phyloP scores from a whole-genome alignment of 2,113 vertebrate species.

The Misgurnus anguillicaudatus region DNA sequence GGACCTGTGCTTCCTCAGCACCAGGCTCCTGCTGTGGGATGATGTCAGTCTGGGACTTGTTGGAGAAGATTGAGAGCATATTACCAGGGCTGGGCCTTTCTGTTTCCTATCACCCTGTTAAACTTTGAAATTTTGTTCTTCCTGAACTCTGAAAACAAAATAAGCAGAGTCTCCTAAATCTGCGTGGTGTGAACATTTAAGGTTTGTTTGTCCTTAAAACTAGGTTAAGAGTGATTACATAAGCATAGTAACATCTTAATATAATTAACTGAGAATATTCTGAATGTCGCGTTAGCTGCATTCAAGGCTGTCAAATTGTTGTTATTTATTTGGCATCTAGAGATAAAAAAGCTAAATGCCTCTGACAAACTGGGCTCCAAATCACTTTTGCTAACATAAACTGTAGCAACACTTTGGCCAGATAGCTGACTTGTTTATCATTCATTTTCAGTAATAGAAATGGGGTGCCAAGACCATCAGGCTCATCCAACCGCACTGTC shows the following conservation, averaged over 20 bases:
- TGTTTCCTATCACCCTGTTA: constrained; percentile 18
- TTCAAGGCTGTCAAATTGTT: constrained; percentile 3
- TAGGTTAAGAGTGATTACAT: constrained; percentile 29
- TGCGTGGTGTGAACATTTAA: not conserved
- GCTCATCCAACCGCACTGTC: constrained; percentile 33
- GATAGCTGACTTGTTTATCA: constrained; percentile 13
- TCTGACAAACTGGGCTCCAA: not conserved
- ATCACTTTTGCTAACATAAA: constrained; percentile 10
- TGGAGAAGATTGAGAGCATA: constrained; percentile 13
- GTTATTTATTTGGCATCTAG: not conserved
- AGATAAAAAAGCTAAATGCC: not conserved
- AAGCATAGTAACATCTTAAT: constrained; percentile 42
- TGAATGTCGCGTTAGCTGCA: constrained; percentile 34
- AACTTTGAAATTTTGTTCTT: not conserved
- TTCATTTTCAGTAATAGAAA: constrained; percentile 20
- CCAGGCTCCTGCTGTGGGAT: constrained; percentile 4
- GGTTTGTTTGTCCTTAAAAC: constrained; percentile 23
- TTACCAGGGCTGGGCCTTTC: not conserved
- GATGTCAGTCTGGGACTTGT: constrained; percentile 25
- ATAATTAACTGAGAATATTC: constrained; percentile 42
- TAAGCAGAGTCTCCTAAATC: not conserved
- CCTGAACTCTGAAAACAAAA: not conserved
- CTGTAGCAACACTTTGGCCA: not conserved
- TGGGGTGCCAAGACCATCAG: constrained; percentile 21
- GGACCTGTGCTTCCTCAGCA: constrained; percentile 22